A percentile compares a stretch with the other conserved stretches of the same genome.
Conservation (phyloP, 2,888 invertebrate species). For the Tupiocoris notatus region DNA sequence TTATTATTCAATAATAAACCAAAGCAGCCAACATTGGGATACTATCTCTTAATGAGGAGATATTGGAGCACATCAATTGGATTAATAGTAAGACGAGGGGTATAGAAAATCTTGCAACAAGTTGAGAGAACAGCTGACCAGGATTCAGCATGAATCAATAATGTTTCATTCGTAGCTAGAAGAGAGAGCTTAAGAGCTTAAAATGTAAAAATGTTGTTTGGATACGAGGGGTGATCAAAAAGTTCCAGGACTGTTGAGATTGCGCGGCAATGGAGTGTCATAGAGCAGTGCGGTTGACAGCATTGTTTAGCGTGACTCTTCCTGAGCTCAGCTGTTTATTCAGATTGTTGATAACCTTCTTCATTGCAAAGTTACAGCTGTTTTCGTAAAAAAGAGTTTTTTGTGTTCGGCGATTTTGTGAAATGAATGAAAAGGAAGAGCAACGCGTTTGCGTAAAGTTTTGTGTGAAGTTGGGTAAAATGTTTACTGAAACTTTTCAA, state of each 20-base stretch:
- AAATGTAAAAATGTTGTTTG: no score
- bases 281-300: not conserved
- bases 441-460: constrained; percentile 19
- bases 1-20: no score
- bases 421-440: not conserved
- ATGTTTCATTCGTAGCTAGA: no score
- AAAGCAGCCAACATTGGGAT: no score
- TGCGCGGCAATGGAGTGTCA: not conserved
- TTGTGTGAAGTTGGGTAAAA: constrained; percentile 18
- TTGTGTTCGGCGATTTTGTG: not conserved
- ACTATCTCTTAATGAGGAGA: no score
- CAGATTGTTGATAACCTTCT: constrained; percentile 1
- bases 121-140: no score
- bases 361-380: not conserved
- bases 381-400: not conserved
- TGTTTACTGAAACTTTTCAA: constrained; percentile 10
- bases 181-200: no score
- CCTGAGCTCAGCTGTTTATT: not conserved
- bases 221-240: constrained; percentile 9
- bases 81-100: no score
- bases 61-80: no score
- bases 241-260: constrained; percentile 3
- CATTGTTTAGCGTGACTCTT: constrained; percentile 9
- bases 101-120: no score
- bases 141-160: no score